Evolutionary conservation across 1,140 invertebrate genomes (phyloP).

Genomic region (Akabosia matsudoensis): DNA sequence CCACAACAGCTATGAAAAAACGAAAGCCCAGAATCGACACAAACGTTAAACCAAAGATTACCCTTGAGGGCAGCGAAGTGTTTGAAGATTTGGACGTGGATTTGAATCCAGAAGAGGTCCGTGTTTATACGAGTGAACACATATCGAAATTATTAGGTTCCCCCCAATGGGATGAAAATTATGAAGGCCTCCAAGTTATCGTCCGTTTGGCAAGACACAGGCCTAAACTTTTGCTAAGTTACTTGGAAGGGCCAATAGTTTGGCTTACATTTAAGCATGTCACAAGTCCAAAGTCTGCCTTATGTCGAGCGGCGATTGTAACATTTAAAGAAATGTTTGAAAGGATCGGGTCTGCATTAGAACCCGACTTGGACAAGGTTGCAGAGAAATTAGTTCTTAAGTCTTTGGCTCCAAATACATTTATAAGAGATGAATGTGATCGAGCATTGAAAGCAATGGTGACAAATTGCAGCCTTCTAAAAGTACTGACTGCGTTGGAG

Average conservation of each 20-base stretch:
- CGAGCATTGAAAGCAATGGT: not conserved
- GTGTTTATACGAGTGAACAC: not conserved
- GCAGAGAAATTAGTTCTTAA: not conserved
- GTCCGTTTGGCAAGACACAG: not conserved
- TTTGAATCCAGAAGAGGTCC: not conserved
- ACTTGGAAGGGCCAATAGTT: not conserved
- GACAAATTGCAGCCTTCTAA: not conserved
- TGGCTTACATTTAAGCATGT: not conserved
- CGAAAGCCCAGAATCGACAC: not conserved
- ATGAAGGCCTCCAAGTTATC: not conserved
- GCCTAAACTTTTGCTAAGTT: not conserved
- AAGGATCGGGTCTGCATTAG: not conserved
- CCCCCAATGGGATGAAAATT: not conserved
- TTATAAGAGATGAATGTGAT: constrained; percentile 9
- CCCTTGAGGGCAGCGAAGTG: not conserved
- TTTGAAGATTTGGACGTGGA: not conserved
- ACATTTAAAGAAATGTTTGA: constrained; percentile 1
- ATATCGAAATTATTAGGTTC: not conserved
- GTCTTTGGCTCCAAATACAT: not conserved
- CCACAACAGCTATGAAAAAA: not conserved
- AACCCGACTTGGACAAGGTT: not conserved
- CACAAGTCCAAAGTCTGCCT: not conserved
- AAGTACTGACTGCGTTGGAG: not conserved
- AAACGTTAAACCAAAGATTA: not conserved
- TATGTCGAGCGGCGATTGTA: not conserved